Base-by-base conservation (phyloP, 2,888 invertebrate genomes). In the Elysia crispata region DNA sequence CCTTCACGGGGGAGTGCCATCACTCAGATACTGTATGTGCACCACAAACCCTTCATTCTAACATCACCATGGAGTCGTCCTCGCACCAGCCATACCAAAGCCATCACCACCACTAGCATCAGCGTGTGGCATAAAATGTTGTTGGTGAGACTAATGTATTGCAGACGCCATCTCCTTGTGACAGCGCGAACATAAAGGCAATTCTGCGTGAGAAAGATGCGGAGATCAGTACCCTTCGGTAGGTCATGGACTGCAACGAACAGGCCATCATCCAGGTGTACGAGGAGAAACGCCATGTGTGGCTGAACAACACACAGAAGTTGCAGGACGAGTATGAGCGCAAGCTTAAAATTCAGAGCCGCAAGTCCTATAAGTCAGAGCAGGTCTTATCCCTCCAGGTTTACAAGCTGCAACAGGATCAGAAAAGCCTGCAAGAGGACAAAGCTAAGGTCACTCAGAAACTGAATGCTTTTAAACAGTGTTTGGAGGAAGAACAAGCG, bases 171-270 rank as follows among this genome's bases (percentile, higher is more conserved):
- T 96, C 96, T 13, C 96, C 96, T 3, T 96, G 96, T 54, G 96
- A 96, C 92, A 96, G 96, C 25, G 90, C 1, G 96, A 97, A 89
- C 93, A 96, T 88, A n/a, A 96, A 97, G 92, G 95, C 94, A 88
- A 95, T 95, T 60, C 92, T 95, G n/a, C 93, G 95, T 87, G 95
- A 95, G 88, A 94, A 95, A 82, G 95, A 95, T 89, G 94, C 95
- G n/a, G 95, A 95, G 91, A 93, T 95, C 81, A 94, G 94, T 81
- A 94, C 94, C 86, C 93, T 95, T 69, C 92, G 95, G 15, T 95
- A 95, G 70, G 84, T 84, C 57, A 95, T 95, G 95, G 95, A 95
- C 88, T 94, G 95, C 91, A 95, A 95, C 92, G 95, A 95, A 91
- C 94, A 95, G 91, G 95, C 94, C 86, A 95, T 94, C 83, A 94